Base-by-base conservation (phyloP, 2,888 invertebrate species). In the Pristionchus mayeri region DNA sequence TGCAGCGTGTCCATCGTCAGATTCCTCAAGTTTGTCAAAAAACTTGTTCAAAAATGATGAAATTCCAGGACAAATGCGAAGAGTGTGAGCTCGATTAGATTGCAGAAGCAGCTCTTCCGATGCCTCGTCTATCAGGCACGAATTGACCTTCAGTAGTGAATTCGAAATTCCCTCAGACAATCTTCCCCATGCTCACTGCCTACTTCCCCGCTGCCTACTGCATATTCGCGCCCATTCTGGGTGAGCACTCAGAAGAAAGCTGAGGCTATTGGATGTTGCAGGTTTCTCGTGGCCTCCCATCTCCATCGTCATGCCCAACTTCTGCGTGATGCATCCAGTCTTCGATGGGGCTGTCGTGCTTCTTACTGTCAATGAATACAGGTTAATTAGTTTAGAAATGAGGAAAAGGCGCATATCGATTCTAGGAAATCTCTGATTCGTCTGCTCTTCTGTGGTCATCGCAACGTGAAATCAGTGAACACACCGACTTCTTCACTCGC, bases 281-380 rank as follows among this genome's bases (percentile, higher is more conserved):
- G 75, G 75, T 24, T 30, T 75, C 75, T 40, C 75, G 11, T 44
- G 40, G 40, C 40, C 24, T 9, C 30, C 44, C 24, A 40, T 75
- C 24, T 40, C 75, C 40, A 44, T 40, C 44, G 37, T 67, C 30
- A 75, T 40, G n/a, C 75, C 75, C 37, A 75, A 75, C n/a, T 40
- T 75, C 30, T 75, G 75, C n/a, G 75, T 75, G n/a, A 40, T 75
- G 75, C 75, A 75, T 34, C 37, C 75, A 24, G 37, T 75, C 21
- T 75, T 75, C 75, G 75, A 75, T 24, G 75, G 75, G 0, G 21
- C 37, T 2, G 52, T 52, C 27, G 78, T 78, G 0, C 37, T 52
- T 18, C 27, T 78, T 0, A 78, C 78, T 16, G 52, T 78, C 0
- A n/a, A 27, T 7, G 78, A 78, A 48, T 78, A 50, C 37, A 63